phyloP scores from a whole-genome alignment of 2,797 vertebrate species.

The Florisuga fusca region DNA sequence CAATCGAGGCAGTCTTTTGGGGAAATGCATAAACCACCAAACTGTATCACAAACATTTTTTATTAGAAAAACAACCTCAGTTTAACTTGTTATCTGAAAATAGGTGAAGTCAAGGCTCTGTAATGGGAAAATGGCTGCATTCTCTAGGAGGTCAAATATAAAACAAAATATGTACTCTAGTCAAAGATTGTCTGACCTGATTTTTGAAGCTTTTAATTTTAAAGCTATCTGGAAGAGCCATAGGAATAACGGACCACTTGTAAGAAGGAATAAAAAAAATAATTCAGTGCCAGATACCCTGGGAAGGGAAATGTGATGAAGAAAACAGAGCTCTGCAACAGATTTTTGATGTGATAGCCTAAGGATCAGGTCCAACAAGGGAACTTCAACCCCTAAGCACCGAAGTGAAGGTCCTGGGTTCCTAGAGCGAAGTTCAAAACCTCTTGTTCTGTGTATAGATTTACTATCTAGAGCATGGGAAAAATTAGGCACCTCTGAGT shows the following conservation, averaged over 20 bases:
- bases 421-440: neutral
- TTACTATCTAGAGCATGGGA: slow-evolving; percentile 16
- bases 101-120: neutral
- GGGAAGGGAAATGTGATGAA: neutral
- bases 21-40: neutral
- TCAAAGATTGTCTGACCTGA: neutral
- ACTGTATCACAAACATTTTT: neutral
- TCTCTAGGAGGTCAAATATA: neutral
- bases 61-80: neutral
- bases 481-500: slow-evolving; percentile 15
- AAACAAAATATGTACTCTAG: neutral
- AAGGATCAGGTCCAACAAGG: neutral
- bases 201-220: slow-evolving; percentile 33
- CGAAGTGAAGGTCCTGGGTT: neutral
- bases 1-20: neutral
- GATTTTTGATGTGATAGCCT: neutral
- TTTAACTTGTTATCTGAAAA: slow-evolving; percentile 2
- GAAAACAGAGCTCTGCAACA: neutral
- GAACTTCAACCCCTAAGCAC: neutral
- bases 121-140: neutral
- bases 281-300: neutral
- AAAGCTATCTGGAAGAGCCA: slow-evolving; percentile 19
- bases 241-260: slow-evolving; percentile 2
- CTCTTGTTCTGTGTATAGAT: neutral
- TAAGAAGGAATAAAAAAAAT: neutral